Evolutionary conservation across 2,113 vertebrate genomes (phyloP).

Genomic region (Sylvia atricapilla): DNA sequence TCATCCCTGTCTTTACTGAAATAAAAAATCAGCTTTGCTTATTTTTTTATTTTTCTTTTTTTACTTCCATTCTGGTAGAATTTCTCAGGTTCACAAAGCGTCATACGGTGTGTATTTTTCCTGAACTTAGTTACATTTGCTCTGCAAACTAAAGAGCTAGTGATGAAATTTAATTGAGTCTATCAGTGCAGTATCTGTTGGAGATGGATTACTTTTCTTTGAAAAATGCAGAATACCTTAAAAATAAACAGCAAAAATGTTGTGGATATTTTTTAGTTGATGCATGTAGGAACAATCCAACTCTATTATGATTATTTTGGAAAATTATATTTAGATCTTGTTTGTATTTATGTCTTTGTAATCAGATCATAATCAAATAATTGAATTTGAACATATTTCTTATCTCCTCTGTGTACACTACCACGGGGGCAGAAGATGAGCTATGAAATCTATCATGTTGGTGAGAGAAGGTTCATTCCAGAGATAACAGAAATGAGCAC

Average conservation of each 20-base stretch:
- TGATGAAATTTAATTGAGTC: neutral
- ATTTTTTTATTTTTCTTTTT: neutral
- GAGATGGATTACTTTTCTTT: neutral
- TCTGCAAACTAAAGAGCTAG: neutral
- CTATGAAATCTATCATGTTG: neutral
- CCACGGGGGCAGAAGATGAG: neutral
- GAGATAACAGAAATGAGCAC: neutral
- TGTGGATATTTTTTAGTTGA: neutral
- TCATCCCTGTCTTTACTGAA: neutral
- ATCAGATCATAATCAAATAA: slow-evolving; percentile 51
- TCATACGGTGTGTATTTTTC: neutral
- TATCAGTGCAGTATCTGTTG: neutral
- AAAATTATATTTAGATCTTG: slow-evolving; percentile 6
- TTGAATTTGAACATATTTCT: neutral
- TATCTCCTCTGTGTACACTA: neutral
- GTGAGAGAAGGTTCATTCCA: neutral
- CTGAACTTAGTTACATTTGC: neutral
- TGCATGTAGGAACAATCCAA: neutral
- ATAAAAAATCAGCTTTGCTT: neutral
- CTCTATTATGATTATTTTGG: neutral
- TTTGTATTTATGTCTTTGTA: slow-evolving; percentile 2
- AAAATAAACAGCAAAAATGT: neutral
- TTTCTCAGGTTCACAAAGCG: neutral
- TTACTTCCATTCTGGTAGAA: neutral
- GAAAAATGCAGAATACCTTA: neutral